phyloP scores from a whole-genome alignment of 2,797 vertebrate genomes.

The Lagorchestes hirsutus region DNA sequence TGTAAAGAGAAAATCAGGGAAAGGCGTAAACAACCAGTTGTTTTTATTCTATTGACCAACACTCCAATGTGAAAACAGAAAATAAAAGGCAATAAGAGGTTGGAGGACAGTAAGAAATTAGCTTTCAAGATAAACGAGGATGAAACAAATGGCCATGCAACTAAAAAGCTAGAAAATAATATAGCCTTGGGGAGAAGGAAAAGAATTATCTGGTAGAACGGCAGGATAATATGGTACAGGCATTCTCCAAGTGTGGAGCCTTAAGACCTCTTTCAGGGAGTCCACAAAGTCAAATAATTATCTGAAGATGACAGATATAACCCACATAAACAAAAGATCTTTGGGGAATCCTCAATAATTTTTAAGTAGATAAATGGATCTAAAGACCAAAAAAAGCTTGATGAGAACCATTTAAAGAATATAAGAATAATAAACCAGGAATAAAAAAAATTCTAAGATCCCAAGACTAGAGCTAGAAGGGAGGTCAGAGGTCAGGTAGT shows the following conservation, averaged over 20 bases:
- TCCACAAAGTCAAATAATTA: not conserved
- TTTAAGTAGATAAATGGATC: not conserved
- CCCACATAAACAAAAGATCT: not conserved
- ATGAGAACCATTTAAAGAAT: not conserved
- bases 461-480: not conserved
- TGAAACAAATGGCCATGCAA: not conserved
- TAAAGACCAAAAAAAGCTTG: not conserved
- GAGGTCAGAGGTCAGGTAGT: too few relatives aligned
- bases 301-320: not conserved
- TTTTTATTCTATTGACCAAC: not conserved
- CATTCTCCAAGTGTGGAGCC: not conserved
- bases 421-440: not conserved
- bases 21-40: slow-evolving; percentile 12
- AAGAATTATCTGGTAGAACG: not conserved
- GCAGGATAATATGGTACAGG: not conserved
- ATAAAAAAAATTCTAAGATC: not conserved
- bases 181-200: not conserved
- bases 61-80: not conserved
- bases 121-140: not conserved
- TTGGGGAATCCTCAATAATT: not conserved
- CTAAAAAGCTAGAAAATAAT: not conserved
- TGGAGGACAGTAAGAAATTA: not conserved
- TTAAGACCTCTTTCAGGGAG: not conserved
- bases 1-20: slow-evolving; percentile 4
- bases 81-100: not conserved